Base-by-base conservation (phyloP, 2,113 vertebrate genomes). In the Xiphias gladius region DNA sequence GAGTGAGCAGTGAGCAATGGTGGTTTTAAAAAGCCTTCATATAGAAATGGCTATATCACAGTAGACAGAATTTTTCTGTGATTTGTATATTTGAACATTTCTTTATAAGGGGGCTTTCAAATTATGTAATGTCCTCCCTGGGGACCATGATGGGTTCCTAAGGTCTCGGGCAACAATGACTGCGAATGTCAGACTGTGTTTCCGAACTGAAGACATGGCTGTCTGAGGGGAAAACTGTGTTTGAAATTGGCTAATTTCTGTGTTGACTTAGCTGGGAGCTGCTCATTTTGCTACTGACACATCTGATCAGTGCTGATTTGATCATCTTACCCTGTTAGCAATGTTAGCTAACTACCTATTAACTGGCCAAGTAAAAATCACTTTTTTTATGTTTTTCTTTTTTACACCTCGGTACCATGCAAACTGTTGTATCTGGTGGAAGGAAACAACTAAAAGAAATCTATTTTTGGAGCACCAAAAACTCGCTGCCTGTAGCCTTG, bases 181-280 rank as follows among this genome's bases (percentile, higher is more conserved):
- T 62, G 48, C 4, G 0, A 62, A 71, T 78, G 84, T 85, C 81
- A 77, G 41, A 37, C 62, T 84, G 66, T 5, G 70, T 86, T 84
- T 73, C 58, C 65, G 43, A 64, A 66, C 26, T 35, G 22, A 76
- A 73, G 75, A 79, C 2, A 24, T 11, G 69, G 35, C 58, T 37
- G 24, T 75, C 28, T 50, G 80, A 59, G 16, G 62, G 70, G 70
- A 61, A 82, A 76, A 87, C 76, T 43, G 46, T 64, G 72, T 86
- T 86, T 89, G 89, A 91, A 80, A 0, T n/a, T 59, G 76, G 66
- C 13, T 90, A 50, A 86, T 88, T 83, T 85, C 88, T 71, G 69
- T 26, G 62, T 54, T 58, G 54, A 80, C 81, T 79, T 74, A 54
- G 43, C 82, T 26, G 14, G 77, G 59, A 85, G 79, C 68, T 73